A percentile compares a stretch with the other conserved stretches of the same genome.
Conservation (phyloP, 2,113 vertebrate species). For the Motacilla alba region DNA sequence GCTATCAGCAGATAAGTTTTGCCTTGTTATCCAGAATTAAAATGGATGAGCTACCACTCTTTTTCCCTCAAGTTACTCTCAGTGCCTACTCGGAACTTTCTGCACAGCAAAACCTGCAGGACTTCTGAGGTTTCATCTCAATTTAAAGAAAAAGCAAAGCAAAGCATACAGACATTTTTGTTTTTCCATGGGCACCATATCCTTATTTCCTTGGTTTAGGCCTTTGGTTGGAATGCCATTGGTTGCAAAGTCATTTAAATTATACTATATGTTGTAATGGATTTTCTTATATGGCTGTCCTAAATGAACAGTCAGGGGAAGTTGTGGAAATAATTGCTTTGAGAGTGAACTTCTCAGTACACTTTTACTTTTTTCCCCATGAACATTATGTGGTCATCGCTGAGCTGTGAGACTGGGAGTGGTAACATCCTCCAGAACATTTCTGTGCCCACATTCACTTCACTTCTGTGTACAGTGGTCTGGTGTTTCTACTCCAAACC, state of each 20-base stretch:
- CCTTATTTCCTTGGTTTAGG: background rate
- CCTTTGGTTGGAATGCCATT: background rate
- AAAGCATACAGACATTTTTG: background rate
- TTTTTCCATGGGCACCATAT: background rate
- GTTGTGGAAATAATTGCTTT: background rate
- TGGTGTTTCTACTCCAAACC: background rate
- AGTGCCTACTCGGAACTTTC: background rate
- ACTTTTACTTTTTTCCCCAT: background rate
- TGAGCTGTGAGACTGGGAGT: background rate
- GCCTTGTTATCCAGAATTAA: background rate
- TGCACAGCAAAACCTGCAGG: background rate
- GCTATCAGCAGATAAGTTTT: conserved; percentile 3
- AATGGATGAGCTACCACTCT: background rate
- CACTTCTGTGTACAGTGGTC: accelerated
- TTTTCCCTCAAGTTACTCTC: background rate
- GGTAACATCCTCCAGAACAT: accelerated
- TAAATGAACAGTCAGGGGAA: background rate
- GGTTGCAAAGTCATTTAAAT: background rate
- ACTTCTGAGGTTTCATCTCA: background rate
- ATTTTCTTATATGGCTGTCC: background rate
- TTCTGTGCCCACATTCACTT: accelerated
- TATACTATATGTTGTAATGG: background rate
- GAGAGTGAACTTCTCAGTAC: background rate
- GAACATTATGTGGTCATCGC: background rate
- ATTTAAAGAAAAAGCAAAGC: background rate